Percentiles rank a stretch among this genome's conserved stretches.
Evolutionary conservation across 2,888 invertebrate genomes (phyloP).

Genomic region (Drosophila robusta): DNA sequence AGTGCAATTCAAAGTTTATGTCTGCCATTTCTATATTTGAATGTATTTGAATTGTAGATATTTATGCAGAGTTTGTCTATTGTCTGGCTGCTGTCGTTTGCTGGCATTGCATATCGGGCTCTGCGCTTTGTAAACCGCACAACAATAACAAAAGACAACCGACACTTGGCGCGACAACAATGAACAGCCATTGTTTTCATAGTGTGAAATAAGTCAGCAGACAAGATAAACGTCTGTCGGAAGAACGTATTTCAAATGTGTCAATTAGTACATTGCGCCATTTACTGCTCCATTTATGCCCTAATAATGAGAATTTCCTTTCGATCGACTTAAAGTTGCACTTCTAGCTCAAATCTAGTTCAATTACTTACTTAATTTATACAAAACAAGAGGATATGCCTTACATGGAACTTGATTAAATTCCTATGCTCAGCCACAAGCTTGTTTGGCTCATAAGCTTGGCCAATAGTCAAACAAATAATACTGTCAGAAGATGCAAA

Average conservation of each 20-base stretch:
- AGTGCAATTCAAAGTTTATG: neutral
- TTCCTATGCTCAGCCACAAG: too few species aligned
- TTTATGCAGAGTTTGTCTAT: constrained; percentile 12
- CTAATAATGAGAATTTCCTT: neutral
- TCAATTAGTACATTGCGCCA: neutral
- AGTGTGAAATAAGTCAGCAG: constrained; percentile 9
- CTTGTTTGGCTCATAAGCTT: too few species aligned
- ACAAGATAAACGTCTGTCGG: neutral
- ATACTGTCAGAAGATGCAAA: too few species aligned
- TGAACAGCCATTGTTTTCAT: constrained; percentile 26
- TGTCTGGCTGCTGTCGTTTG: constrained; percentile 17
- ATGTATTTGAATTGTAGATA: constrained; percentile 9
- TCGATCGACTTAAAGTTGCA: too few species aligned
- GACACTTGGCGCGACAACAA: constrained; percentile 45
- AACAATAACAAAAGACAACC: constrained; percentile 9
- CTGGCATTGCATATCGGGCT: constrained; percentile 32
- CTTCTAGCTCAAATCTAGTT: too few species aligned
- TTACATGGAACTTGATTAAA: too few species aligned
- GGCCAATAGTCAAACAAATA: too few species aligned
- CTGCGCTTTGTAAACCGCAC: constrained; percentile 28
- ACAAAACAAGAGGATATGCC: too few species aligned
- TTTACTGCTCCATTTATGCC: neutral
- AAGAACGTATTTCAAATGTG: neutral
- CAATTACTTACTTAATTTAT: too few species aligned
- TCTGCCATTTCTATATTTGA: neutral